Conservation (phyloP, 2,797 vertebrate genomes). For the Falco columbarius region DNA sequence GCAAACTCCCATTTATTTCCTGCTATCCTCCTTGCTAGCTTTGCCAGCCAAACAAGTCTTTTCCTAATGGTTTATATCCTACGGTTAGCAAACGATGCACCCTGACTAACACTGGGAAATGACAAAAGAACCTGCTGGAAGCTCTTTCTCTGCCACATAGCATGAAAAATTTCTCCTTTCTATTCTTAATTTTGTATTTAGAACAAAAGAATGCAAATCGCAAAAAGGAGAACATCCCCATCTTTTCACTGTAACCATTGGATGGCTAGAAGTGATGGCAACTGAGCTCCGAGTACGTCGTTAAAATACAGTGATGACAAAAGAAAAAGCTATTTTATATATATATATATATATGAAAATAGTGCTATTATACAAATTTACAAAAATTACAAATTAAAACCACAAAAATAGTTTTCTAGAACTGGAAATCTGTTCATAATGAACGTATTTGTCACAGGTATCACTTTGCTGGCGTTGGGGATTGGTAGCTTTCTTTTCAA, state of each 20-base stretch:
- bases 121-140: not conserved
- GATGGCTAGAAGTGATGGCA: not conserved
- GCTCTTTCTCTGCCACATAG: not conserved
- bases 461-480: not conserved
- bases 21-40: not conserved
- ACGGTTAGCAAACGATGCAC: not conserved
- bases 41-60: not conserved
- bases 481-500: not conserved
- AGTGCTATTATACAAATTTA: not conserved
- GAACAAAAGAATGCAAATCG: not conserved
- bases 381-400: not conserved
- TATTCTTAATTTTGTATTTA: not conserved
- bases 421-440: not conserved
- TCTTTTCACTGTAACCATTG: not conserved
- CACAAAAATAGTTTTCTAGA: not conserved
- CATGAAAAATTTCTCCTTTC: not conserved
- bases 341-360: too few relatives aligned
- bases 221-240: not conserved
- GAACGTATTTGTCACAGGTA: not conserved
- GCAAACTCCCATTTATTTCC: not conserved
- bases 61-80: not conserved
- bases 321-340: not conserved
- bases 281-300: not conserved
- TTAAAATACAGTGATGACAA: not conserved
- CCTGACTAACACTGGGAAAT: rapidly evolving